Conservation (phyloP, 2,888 invertebrate genomes). For the Ischnura elegans region DNA sequence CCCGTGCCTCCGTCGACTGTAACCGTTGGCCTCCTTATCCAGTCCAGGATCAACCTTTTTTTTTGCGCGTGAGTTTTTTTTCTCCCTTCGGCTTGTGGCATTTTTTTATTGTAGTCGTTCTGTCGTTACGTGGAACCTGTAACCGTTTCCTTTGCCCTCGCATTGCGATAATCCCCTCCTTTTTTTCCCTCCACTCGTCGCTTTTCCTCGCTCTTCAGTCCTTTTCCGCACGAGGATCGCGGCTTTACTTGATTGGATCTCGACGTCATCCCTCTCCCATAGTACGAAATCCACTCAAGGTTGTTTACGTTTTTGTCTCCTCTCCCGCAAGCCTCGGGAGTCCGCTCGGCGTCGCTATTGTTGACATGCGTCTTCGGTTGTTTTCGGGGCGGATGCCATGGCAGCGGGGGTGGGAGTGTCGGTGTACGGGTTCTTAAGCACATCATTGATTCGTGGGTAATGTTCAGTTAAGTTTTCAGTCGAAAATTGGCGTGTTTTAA, state of each 20-base stretch:
- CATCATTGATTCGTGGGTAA: too few species aligned
- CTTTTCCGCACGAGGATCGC: neutral
- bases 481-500: too few species aligned
- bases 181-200: neutral
- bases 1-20: slow-evolving; percentile 1
- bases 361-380: neutral
- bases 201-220: neutral
- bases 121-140: neutral
- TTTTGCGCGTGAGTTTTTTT: neutral
- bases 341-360: neutral
- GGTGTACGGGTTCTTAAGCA: neutral
- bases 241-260: neutral
- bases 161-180: neutral
- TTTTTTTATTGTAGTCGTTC: neutral
- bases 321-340: neutral
- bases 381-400: neutral
- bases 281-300: neutral
- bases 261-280: neutral
- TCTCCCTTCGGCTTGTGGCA: neutral
- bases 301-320: neutral
- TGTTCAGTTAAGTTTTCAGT: too few species aligned
- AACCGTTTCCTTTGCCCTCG: neutral
- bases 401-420: neutral
- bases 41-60: neutral
- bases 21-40: slow-evolving; percentile 8